Conservation (phyloP, 2,888 invertebrate species). For the Laothoe populi region DNA sequence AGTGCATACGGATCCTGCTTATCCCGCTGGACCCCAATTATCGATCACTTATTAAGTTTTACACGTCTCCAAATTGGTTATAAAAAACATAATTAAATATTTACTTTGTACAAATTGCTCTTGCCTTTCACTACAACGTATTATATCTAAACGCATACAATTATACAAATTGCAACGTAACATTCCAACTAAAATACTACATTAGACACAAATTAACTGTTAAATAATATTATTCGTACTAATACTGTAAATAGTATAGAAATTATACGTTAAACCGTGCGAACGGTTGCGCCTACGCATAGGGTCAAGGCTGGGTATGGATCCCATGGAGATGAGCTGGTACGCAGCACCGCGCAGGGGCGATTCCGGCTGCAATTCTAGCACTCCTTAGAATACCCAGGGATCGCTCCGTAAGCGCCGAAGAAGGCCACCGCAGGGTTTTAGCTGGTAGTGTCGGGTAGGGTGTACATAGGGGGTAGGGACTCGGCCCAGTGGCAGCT, state of each 20-base stretch:
- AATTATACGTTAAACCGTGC: not conserved
- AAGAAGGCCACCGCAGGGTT: no score
- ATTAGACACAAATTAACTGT: not conserved
- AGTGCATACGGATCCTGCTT: no score
- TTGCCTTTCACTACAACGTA: conserved; percentile 8
- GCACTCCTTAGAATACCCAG: no score
- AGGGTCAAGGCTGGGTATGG: conserved; percentile 54
- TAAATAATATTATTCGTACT: conserved; percentile 15
- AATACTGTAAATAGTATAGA: not conserved
- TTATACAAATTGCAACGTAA: conserved; percentile 28
- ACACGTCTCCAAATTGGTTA: no score
- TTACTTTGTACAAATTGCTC: not conserved
- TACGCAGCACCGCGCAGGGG: no score
- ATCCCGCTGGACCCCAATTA: not conserved
- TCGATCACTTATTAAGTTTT: no score
- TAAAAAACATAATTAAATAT: not conserved
- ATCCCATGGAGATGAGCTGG: no score
- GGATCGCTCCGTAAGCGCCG: no score
- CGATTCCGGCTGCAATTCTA: no score
- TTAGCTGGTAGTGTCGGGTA: no score
- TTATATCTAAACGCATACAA: conserved; percentile 12
- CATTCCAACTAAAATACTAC: not conserved
- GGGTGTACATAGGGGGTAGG: no score
- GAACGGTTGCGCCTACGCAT: conserved; percentile 43
- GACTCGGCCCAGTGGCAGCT: no score